phyloP scores from a whole-genome alignment of 2,797 vertebrate species.

The Alauda arvensis region DNA sequence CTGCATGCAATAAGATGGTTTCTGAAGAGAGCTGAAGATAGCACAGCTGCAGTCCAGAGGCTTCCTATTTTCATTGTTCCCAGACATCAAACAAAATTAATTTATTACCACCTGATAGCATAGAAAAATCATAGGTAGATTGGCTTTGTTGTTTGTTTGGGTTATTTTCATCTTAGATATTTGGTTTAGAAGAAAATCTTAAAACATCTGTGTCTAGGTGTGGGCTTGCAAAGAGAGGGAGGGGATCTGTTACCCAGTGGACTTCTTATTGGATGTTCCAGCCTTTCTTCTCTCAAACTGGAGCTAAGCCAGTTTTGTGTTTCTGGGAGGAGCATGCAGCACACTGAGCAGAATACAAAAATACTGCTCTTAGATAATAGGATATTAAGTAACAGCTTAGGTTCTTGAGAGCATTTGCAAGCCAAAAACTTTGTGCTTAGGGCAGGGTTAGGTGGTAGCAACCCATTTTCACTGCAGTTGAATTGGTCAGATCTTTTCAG shows the following conservation, averaged over 20 bases:
- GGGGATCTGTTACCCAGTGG: neutral
- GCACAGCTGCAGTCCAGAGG: neutral
- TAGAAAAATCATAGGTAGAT: neutral
- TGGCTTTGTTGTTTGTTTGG: neutral
- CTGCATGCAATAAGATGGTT: neutral
- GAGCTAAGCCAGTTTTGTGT: neutral
- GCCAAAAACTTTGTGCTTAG: neutral
- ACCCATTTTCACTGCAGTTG: neutral
- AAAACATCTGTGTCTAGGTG: neutral
- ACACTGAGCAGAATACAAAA: neutral
- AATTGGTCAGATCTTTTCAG: neutral
- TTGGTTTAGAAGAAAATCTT: neutral
- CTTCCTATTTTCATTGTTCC: neutral
- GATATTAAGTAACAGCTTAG: neutral
- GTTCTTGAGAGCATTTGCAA: neutral
- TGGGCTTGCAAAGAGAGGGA: neutral
- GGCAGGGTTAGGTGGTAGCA: neutral
- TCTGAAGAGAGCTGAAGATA: neutral
- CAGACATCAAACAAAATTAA: neutral
- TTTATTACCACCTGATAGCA: neutral
- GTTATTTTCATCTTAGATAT: neutral
- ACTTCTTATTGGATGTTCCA: neutral
- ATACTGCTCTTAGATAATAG: neutral
- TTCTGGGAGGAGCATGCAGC: neutral
- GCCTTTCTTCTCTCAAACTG: neutral